Conservation (phyloP, 2,888 invertebrate genomes). For the Bursaphelenchus okinawaensis region DNA sequence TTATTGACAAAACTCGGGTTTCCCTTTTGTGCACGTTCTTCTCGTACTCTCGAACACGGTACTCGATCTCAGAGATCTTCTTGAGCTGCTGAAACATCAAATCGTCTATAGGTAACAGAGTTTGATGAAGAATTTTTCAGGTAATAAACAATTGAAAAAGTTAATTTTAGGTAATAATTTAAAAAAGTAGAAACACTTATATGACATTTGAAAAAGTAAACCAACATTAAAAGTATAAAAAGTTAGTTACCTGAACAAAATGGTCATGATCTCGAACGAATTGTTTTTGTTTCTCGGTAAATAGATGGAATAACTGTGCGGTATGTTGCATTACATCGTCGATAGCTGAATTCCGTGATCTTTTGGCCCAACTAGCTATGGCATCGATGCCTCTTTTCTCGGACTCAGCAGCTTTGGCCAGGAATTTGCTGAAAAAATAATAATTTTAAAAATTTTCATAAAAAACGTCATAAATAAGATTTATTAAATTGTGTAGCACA, state of each 20-base stretch:
- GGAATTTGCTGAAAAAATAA: conserved; percentile 27
- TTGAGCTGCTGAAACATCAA: conserved; percentile 21
- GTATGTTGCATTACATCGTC: conserved; percentile 32
- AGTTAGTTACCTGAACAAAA: conserved; percentile 25
- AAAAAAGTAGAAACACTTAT: too few species aligned
- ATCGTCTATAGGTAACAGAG: too few species aligned
- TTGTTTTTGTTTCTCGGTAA: conserved; percentile 27
- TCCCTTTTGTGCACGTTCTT: conserved; percentile 13
- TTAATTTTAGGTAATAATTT: too few species aligned
- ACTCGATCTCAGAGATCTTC: conserved; percentile 28
- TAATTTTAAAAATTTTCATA: too few species aligned
- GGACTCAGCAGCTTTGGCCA: conserved; percentile 26
- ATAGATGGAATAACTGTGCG: conserved; percentile 23
- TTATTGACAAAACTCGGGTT: conserved; percentile 15
- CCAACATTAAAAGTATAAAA: too few species aligned
- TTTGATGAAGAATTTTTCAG: too few species aligned
- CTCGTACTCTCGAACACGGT: conserved; percentile 21
- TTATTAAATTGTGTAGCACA: too few species aligned
- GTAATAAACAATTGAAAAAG: too few species aligned
- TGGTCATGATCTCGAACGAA: conserved; percentile 28
- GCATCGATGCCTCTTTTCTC: conserved; percentile 27
- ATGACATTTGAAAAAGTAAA: too few species aligned
- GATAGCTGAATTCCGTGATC: conserved; percentile 29
- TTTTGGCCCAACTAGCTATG: conserved; percentile 26
- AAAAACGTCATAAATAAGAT: neutral